Evolutionary conservation across 2,797 vertebrate genomes (phyloP).

Genomic region (Huso huso): DNA sequence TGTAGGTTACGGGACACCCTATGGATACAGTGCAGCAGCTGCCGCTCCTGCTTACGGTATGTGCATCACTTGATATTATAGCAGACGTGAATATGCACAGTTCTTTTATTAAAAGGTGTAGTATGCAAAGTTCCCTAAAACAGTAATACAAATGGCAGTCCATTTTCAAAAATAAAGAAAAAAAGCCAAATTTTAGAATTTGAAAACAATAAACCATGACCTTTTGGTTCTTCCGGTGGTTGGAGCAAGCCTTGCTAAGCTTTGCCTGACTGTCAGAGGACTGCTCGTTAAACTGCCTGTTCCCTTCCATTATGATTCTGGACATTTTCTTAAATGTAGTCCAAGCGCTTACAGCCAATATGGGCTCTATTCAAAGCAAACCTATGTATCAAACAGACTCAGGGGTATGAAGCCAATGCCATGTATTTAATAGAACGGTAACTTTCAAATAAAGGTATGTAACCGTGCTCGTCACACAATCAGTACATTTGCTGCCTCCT

Average conservation of each 20-base stretch:
- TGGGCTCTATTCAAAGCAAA: constrained; percentile 72
- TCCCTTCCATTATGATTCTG: constrained; percentile 47
- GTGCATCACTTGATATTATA: constrained; percentile 45
- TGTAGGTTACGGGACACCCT: constrained; percentile 87
- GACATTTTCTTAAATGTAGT: constrained; percentile 44
- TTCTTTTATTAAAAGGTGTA: neutral
- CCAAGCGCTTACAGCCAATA: constrained; percentile 60
- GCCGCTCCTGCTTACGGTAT: constrained; percentile 88
- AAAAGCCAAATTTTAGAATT: constrained; percentile 28
- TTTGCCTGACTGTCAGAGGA: constrained; percentile 67
- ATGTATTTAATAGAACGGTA: neutral
- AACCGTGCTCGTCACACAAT: too few species aligned
- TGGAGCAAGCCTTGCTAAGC: constrained; percentile 70
- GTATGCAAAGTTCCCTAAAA: constrained; percentile 20
- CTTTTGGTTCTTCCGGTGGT: constrained; percentile 76
- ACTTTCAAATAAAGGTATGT: too few species aligned
- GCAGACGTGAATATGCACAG: neutral
- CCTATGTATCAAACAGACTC: constrained; percentile 49
- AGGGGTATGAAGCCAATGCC: constrained; percentile 12
- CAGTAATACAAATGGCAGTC: constrained; percentile 27
- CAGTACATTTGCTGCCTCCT: too few species aligned
- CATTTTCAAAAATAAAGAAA: constrained; percentile 14
- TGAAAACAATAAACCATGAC: constrained; percentile 53
- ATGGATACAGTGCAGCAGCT: constrained; percentile 87
- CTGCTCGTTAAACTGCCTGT: constrained; percentile 70